Evolutionary conservation across 2,113 vertebrate species (phyloP).

Genomic region (Rostratula benghalensis): DNA sequence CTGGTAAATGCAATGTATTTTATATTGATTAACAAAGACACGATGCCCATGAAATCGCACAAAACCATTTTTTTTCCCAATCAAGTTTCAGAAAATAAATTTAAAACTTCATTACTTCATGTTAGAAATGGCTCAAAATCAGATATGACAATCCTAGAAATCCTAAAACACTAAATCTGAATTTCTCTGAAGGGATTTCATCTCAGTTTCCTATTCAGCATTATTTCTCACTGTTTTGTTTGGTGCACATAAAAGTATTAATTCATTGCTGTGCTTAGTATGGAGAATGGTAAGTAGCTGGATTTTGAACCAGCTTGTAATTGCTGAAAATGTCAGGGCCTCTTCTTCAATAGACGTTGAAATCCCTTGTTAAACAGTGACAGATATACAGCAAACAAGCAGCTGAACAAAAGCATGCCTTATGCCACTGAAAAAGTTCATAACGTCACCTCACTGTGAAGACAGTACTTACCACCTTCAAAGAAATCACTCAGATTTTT

Average conservation of each 20-base stretch:
- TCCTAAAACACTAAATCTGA: not conserved
- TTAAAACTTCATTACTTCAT: not conserved
- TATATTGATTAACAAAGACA: not conserved
- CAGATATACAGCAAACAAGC: not conserved
- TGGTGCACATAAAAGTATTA: not conserved
- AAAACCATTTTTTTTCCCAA: not conserved
- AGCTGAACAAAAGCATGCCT: not conserved
- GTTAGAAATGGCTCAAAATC: not conserved
- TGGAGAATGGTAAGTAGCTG: not conserved
- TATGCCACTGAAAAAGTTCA: not conserved
- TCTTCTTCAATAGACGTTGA: not conserved
- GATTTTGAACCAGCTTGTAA: not conserved
- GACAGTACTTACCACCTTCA: not conserved
- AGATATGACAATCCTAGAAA: not conserved
- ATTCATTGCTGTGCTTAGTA: not conserved
- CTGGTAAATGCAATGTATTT: not conserved
- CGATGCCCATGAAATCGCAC: not conserved
- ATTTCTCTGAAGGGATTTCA: conserved; percentile 4
- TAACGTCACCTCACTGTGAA: not conserved
- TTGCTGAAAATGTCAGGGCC: not conserved
- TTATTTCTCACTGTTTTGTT: conserved; percentile 21
- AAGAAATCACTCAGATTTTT: not conserved
- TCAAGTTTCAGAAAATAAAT: not conserved
- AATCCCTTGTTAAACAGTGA: not conserved
- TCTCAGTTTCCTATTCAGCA: not conserved